These are phyloP conservation scores for Pionites leucogaster DNA, from an alignment of 2,113 vertebrate species.

Conservation along the genomic window DNA sequence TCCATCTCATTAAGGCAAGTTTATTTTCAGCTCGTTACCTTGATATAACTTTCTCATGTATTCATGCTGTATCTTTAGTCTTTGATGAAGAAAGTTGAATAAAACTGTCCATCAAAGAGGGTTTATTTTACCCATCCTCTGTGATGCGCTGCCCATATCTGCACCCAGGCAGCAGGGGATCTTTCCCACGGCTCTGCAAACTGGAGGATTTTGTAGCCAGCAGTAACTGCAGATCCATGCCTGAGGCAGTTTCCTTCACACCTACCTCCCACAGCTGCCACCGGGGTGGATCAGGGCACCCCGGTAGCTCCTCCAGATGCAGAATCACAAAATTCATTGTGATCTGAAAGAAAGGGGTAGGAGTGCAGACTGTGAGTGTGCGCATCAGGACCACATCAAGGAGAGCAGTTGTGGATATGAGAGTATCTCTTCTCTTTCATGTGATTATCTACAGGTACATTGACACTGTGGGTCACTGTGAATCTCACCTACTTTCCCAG, in stretches of 20 bases:
- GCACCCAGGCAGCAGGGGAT: not conserved
- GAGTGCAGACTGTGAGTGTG: not conserved
- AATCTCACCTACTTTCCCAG: not conserved
- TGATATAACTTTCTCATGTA: not conserved
- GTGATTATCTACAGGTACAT: not conserved
- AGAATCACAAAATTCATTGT: not conserved
- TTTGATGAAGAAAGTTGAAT: not conserved
- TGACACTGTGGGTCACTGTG: not conserved
- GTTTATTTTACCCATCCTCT: not conserved
- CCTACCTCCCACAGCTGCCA: not conserved
- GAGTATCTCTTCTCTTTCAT: not conserved
- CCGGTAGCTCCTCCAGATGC: not conserved
- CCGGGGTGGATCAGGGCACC: not conserved
- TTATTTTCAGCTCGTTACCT: conserved; percentile 21
- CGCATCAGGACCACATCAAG: not conserved
- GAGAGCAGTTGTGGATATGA: not conserved
- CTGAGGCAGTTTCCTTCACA: not conserved
- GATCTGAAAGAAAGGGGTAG: not conserved
- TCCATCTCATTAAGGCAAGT: conserved; percentile 8
- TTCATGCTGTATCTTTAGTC: not conserved
- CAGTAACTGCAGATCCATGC: not conserved
- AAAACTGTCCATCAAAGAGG: not conserved
- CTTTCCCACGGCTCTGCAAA: not conserved
- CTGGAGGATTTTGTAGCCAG: not conserved
- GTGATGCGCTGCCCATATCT: not conserved